These are phyloP conservation scores for Jordanella pulchra DNA, from an alignment of 2,797 vertebrate genomes.

Conservation along the genomic window DNA sequence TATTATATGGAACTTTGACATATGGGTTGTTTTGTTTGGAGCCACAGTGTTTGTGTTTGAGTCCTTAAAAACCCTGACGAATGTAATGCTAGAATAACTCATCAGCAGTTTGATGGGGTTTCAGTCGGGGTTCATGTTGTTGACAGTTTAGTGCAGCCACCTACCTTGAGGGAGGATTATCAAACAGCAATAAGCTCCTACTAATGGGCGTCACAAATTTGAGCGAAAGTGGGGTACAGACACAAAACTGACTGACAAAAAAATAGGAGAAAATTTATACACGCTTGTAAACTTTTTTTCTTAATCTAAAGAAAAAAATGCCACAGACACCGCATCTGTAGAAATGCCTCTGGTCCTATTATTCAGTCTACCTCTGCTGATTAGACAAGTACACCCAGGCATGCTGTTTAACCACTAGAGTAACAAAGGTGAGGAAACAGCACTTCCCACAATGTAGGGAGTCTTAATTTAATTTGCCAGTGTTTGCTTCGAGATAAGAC, in stretches of 20 bases:
- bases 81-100: slow-evolving; percentile 74
- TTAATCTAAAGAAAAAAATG: slow-evolving; percentile 6
- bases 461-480: slow-evolving; percentile 75
- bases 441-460: slow-evolving; percentile 50
- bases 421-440: slow-evolving; percentile 34
- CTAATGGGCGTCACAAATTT: slow-evolving; percentile 61
- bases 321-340: slow-evolving; percentile 31
- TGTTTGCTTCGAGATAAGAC: slow-evolving; percentile 75
- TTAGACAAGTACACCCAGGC: slow-evolving; percentile 20
- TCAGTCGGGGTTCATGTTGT: slow-evolving; percentile 64
- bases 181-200: slow-evolving; percentile 69
- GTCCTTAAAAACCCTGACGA: slow-evolving; percentile 35
- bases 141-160: slow-evolving; percentile 64
- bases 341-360: slow-evolving; percentile 26
- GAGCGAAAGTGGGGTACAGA: slow-evolving; percentile 60
- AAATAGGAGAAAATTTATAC: slow-evolving; percentile 1
- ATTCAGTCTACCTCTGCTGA: slow-evolving; percentile 9
- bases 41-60: slow-evolving; percentile 20
- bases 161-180: slow-evolving; percentile 74
- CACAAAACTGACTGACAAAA: slow-evolving; percentile 25
- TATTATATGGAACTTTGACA: slow-evolving; percentile 57
- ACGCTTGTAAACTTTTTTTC: slow-evolving; percentile 14
- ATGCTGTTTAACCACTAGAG: slow-evolving; percentile 12
- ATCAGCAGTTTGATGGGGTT: slow-evolving; percentile 78
- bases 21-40: slow-evolving; percentile 38